phyloP scores from a whole-genome alignment of 2,797 vertebrate species.

The Pyrocephalus nanus region DNA sequence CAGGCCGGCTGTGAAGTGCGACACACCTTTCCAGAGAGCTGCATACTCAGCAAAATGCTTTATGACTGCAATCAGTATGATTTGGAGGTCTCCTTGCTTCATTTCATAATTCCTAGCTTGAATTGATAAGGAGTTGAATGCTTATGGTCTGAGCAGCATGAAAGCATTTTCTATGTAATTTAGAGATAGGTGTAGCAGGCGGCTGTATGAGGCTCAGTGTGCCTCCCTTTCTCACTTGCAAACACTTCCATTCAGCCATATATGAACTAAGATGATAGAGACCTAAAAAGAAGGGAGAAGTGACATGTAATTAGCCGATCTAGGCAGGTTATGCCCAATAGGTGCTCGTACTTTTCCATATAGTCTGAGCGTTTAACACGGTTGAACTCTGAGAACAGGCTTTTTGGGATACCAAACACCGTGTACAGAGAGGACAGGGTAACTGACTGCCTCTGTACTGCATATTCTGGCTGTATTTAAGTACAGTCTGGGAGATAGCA shows the following conservation, averaged over 20 bases:
- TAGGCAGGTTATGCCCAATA: neutral
- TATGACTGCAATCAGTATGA: neutral
- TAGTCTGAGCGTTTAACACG: neutral
- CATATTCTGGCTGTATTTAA: neutral
- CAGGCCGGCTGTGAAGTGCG: rapidly evolving
- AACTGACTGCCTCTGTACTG: neutral
- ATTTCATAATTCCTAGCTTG: neutral
- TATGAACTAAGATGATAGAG: neutral
- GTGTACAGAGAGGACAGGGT: neutral
- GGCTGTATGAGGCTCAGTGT: neutral
- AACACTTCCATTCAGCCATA: neutral
- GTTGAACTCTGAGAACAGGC: neutral
- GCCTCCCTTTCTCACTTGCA: neutral
- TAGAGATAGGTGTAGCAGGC: neutral
- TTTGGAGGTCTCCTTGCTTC: neutral
- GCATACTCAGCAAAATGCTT: neutral
- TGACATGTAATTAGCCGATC: neutral
- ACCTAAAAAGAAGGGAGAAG: neutral
- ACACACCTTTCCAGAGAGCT: neutral
- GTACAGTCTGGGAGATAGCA: neutral
- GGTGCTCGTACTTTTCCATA: rapidly evolving
- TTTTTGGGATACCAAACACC: neutral
- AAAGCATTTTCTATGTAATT: neutral
- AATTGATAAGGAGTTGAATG: neutral
- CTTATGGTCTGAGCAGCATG: neutral